Conservation (phyloP, 2,888 invertebrate genomes). For the Colostygia pectinataria region DNA sequence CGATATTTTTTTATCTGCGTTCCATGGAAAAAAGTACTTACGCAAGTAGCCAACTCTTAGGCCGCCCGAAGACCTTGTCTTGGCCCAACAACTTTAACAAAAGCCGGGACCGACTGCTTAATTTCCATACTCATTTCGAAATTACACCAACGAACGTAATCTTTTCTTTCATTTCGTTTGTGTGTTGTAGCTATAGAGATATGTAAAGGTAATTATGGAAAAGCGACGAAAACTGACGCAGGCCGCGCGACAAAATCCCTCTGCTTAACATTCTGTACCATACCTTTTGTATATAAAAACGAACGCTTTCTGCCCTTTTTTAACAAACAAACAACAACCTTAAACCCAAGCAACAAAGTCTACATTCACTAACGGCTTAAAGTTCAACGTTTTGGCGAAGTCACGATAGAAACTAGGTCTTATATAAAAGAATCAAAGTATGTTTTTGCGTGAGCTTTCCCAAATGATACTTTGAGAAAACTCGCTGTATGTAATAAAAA, state of each 20-base stretch:
- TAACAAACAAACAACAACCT: conserved; percentile 44
- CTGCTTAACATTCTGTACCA: conserved; percentile 79
- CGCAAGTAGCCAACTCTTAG: too few species aligned
- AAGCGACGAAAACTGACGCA: conserved; percentile 50
- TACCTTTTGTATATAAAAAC: conserved; percentile 74
- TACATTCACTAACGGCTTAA: conserved; percentile 32
- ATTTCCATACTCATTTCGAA: too few species aligned
- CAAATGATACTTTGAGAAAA: conserved; percentile 74
- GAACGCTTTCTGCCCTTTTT: conserved; percentile 50
- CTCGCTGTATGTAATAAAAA: conserved; percentile 81
- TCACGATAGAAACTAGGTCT: conserved; percentile 43
- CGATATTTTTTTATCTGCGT: too few species aligned
- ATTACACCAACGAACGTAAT: too few species aligned
- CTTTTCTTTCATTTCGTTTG: background rate
- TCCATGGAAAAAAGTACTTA: too few species aligned
- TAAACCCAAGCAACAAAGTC: conserved; percentile 38
- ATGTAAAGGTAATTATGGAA: conserved; percentile 38
- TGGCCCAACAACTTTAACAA: too few species aligned
- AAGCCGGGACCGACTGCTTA: too few species aligned
- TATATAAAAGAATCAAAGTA: conserved; percentile 41
- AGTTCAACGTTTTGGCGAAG: conserved; percentile 29
- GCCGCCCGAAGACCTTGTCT: too few species aligned
- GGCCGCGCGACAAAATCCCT: conserved; percentile 70
- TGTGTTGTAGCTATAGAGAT: conserved; percentile 9
- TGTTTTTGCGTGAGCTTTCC: conserved; percentile 35